Percentiles rank a stretch among this genome's conserved stretches.
Conservation (phyloP, 2,888 invertebrate species). For the Drosophila ustulata region DNA sequence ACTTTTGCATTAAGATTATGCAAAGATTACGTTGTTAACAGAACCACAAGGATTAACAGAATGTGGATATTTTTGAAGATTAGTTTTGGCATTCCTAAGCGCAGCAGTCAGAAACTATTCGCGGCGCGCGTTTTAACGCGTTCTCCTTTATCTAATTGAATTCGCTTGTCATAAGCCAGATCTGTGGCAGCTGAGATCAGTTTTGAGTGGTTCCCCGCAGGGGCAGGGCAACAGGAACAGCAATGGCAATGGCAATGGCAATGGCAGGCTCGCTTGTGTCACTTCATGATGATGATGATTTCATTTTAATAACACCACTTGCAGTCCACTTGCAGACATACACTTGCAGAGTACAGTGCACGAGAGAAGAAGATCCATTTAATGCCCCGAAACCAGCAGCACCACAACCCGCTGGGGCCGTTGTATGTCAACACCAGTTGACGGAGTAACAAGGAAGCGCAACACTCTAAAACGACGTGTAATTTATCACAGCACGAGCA, state of each 20-base stretch:
- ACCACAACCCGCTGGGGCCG: slow-evolving; percentile 44
- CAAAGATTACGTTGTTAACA: not conserved
- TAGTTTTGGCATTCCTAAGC: slow-evolving; percentile 17
- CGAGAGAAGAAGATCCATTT: slow-evolving; percentile 45
- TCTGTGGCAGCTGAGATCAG: slow-evolving; percentile 37
- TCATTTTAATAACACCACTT: slow-evolving; percentile 83
- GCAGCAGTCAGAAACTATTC: slow-evolving; percentile 19
- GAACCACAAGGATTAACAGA: not conserved
- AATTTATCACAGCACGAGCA: slow-evolving; percentile 83
- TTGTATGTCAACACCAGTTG: slow-evolving; percentile 76
- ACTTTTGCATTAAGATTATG: not conserved
- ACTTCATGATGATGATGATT: slow-evolving; percentile 83
- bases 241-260: not conserved
- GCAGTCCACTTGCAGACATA: slow-evolving; percentile 34
- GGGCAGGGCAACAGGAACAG: slow-evolving; percentile 5
- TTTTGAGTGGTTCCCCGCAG: slow-evolving; percentile 38
- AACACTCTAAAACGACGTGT: slow-evolving; percentile 82
- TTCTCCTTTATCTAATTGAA: slow-evolving; percentile 62
- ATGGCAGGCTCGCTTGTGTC: slow-evolving; percentile 55
- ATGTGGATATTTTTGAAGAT: slow-evolving; percentile 5
- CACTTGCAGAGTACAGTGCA: slow-evolving; percentile 16
- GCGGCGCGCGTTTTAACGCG: slow-evolving; percentile 19
- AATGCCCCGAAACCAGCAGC: slow-evolving; percentile 42
- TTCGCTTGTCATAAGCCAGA: slow-evolving; percentile 71
- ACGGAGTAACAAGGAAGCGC: slow-evolving; percentile 83